These are phyloP conservation scores for Rutilus rutilus DNA, from an alignment of 2,113 vertebrate species.

Conservation along the genomic window DNA sequence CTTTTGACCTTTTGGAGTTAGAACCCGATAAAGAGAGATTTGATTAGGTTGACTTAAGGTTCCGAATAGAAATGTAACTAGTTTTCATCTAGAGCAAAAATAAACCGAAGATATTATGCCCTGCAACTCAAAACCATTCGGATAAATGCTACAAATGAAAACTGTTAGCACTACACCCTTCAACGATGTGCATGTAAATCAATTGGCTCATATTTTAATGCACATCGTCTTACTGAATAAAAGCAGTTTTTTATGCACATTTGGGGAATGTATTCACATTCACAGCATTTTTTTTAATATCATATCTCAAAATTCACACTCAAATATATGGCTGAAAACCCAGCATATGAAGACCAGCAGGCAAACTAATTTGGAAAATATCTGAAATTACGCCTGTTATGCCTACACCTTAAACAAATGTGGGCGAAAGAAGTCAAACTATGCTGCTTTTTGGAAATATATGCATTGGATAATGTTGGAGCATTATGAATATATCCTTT, in stretches of 20 bases:
- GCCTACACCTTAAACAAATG: not conserved
- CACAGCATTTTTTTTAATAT: not conserved
- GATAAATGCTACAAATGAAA: not conserved
- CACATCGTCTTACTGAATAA: not conserved
- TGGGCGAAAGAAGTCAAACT: not conserved
- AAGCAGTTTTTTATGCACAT: not conserved
- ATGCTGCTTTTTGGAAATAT: not conserved
- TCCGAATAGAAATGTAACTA: not conserved
- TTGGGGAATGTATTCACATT: not conserved
- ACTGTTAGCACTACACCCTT: no score
- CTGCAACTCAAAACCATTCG: not conserved
- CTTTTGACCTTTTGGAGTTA: conserved; percentile 42
- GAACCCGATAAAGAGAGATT: conserved; percentile 38
- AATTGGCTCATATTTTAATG: not conserved
- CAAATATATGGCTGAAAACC: not conserved
- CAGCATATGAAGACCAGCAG: not conserved
- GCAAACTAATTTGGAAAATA: not conserved
- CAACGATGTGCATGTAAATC: not conserved
- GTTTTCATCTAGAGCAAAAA: not conserved
- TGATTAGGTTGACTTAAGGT: not conserved
- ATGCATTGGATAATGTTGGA: not conserved
- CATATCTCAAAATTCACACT: not conserved
- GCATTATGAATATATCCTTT: conserved; percentile 1
- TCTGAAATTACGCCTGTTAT: not conserved
- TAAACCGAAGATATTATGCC: not conserved